These are phyloP conservation scores for Aphelinus certus DNA, from an alignment of 1,140 invertebrate species.

Conservation along the genomic window DNA sequence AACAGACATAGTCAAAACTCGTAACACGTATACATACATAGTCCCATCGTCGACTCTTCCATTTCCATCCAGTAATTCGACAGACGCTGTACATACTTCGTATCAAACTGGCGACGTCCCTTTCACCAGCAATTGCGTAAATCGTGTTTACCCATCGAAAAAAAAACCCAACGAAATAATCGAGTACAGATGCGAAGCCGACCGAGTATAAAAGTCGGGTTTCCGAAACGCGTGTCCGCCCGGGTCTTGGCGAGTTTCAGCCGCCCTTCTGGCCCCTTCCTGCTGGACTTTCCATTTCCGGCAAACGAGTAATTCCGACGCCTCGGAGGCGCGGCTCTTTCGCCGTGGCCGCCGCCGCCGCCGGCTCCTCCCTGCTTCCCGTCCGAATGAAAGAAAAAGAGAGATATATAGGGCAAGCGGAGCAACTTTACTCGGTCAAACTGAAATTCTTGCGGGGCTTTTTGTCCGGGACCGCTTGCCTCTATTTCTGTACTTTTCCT, in stretches of 20 bases:
- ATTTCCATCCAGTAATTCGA: no score
- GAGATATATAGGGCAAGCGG: not conserved
- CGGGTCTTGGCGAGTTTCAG: not conserved
- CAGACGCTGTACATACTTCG: no score
- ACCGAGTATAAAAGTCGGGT: conserved; percentile 9
- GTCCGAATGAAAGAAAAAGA: not conserved
- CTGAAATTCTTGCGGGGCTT: conserved; percentile 17
- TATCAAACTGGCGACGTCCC: no score
- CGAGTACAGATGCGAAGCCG: not conserved
- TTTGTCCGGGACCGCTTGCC: not conserved
- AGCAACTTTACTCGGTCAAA: conserved; percentile 32
- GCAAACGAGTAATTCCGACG: conserved; percentile 33
- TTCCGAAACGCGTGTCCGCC: conserved; percentile 18
- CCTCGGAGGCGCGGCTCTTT: not conserved
- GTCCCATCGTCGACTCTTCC: no score
- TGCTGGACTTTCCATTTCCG: conserved; percentile 28
- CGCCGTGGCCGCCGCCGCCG: not conserved
- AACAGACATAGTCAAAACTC: no score
- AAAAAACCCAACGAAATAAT: not conserved
- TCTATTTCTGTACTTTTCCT: not conserved
- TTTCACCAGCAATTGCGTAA: no score
- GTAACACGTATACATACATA: no score
- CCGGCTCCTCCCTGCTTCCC: not conserved
- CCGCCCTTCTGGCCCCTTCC: not conserved
- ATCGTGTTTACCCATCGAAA: no score